Percentiles rank a stretch among this genome's conserved stretches.
Evolutionary conservation across 2,797 vertebrate genomes (phyloP).

Genomic region (Premnoplex brunnescens): DNA sequence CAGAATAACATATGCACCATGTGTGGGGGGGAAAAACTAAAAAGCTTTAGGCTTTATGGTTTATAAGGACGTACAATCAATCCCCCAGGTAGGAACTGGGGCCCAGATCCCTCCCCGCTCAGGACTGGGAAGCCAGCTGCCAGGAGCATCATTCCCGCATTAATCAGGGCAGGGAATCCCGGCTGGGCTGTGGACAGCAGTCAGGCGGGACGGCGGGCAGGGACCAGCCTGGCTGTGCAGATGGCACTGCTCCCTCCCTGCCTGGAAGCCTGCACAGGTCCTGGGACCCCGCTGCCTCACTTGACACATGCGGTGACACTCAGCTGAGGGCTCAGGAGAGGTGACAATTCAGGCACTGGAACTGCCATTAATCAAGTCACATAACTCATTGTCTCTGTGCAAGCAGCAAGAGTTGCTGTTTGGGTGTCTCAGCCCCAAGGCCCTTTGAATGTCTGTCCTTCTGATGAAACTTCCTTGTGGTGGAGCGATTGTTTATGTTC

Average conservation of each 20-base stretch:
- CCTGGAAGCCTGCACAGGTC: background rate
- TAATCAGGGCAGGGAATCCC: background rate
- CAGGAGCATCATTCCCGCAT: background rate
- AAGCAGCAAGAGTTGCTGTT: background rate
- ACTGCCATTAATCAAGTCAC: background rate
- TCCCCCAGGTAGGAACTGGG: background rate
- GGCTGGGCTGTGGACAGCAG: background rate
- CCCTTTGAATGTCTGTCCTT: background rate
- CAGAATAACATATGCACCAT: background rate
- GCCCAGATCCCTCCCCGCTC: background rate
- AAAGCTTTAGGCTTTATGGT: background rate
- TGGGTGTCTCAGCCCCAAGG: background rate
- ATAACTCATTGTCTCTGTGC: background rate
- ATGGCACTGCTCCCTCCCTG: background rate
- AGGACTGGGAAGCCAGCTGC: background rate
- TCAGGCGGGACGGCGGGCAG: background rate
- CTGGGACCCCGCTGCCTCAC: background rate
- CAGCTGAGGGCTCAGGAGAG: background rate
- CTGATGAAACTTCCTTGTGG: background rate
- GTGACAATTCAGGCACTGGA: background rate
- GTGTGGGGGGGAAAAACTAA: background rate
- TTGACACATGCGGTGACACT: background rate
- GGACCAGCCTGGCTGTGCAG: background rate
- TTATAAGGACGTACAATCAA: background rate
- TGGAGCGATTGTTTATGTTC: background rate